Percentiles rank a stretch among this genome's conserved stretches.
phyloP scores from a whole-genome alignment of 2,888 invertebrate genomes.

The Tiliacea citrago region DNA sequence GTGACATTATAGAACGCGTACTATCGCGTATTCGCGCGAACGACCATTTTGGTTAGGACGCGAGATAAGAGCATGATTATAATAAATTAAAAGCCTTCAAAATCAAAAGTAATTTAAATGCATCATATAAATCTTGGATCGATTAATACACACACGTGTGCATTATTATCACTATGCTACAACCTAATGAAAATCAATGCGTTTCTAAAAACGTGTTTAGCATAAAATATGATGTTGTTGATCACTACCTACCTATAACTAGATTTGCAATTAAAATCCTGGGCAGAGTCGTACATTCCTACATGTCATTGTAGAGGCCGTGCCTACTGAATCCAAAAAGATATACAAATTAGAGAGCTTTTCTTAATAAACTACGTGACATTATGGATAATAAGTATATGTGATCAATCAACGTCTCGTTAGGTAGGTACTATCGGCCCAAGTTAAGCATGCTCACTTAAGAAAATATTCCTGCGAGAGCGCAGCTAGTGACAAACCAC shows the following conservation, averaged over 20 bases:
- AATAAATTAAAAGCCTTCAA: neutral
- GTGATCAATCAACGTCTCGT: too few species aligned
- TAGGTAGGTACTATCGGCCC: too few species aligned
- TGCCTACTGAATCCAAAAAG: neutral
- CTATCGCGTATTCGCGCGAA: neutral
- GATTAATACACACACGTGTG: neutral
- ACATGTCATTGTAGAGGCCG: too few species aligned
- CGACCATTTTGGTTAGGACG: neutral
- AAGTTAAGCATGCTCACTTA: too few species aligned
- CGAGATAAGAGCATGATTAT: neutral
- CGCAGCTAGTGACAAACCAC: too few species aligned
- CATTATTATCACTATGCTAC: neutral
- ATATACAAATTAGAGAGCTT: neutral
- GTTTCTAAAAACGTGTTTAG: slow-evolving; percentile 1
- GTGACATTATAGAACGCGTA: neutral
- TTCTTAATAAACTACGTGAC: neutral
- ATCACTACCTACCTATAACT: too few species aligned
- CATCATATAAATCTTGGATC: neutral
- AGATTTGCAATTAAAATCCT: too few species aligned
- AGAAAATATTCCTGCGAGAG: too few species aligned
- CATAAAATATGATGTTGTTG: too few species aligned
- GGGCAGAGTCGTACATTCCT: too few species aligned
- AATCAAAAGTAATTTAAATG: too few species aligned
- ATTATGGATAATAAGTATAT: neutral
- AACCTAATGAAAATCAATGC: slow-evolving; percentile 21